Evolutionary conservation across 2,113 vertebrate species (phyloP).

Genomic region (Regulus satrapa): DNA sequence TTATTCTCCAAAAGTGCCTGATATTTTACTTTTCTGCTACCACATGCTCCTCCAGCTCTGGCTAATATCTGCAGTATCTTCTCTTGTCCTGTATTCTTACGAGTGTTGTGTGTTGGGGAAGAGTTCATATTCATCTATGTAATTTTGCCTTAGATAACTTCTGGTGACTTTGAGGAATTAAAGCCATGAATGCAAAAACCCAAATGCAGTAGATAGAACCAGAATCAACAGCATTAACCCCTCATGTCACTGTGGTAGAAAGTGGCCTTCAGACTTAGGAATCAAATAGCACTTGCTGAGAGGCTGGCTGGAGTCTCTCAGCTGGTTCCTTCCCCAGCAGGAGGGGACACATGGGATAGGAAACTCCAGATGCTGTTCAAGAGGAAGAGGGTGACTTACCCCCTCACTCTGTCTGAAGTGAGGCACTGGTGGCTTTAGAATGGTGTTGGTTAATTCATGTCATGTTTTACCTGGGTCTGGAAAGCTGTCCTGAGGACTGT

Average conservation of each 20-base stretch:
- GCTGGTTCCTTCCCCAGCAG: neutral
- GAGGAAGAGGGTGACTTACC: neutral
- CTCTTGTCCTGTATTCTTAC: neutral
- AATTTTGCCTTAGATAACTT: neutral
- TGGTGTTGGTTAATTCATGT: neutral
- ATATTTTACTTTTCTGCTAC: neutral
- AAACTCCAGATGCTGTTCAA: neutral
- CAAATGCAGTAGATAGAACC: neutral
- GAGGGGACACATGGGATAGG: neutral
- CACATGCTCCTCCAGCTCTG: neutral
- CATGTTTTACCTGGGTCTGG: neutral
- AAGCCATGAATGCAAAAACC: neutral
- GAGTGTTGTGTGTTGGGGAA: neutral
- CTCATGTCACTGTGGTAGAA: neutral
- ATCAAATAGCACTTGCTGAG: neutral
- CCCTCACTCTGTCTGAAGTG: neutral
- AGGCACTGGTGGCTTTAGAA: neutral
- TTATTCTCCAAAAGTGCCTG: neutral
- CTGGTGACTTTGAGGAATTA: neutral
- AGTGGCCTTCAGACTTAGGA: neutral
- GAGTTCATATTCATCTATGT: neutral
- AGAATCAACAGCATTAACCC: neutral
- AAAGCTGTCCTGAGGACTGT: neutral
- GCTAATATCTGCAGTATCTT: neutral
- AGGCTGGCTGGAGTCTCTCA: neutral